Evolutionary conservation across 2,113 vertebrate genomes (phyloP).

Genomic region (Uropsilus gracilis): DNA sequence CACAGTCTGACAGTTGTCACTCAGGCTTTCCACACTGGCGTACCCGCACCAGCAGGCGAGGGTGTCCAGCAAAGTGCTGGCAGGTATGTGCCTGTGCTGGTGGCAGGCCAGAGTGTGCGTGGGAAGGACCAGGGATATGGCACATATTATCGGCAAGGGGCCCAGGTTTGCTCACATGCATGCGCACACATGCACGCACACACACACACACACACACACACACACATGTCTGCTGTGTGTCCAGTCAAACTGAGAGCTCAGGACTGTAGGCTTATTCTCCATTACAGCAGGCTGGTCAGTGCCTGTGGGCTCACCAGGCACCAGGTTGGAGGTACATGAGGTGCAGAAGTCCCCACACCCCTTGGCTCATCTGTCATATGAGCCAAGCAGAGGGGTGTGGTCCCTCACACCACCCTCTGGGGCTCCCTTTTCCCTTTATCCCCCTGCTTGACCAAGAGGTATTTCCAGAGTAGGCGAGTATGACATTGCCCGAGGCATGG

Average conservation of each 20-base stretch:
- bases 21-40: conserved; percentile 54
- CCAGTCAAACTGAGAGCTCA: background rate
- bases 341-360: background rate
- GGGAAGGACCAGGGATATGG: too few species aligned
- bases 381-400: too few species aligned
- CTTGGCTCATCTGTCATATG: fast-evolving
- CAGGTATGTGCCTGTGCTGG: fast-evolving
- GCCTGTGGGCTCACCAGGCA: background rate
- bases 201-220: too few species aligned
- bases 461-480: background rate
- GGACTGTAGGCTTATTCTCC: background rate
- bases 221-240: background rate
- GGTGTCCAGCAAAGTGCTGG: fast-evolving
- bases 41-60: background rate
- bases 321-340: fast-evolving
- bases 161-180: background rate
- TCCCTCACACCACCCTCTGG: background rate
- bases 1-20: conserved; percentile 80
- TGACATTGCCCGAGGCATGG: background rate
- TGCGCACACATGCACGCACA: too few species aligned
- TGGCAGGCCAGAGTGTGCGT: background rate
- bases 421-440: too few species aligned
- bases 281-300: background rate
- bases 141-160: background rate
- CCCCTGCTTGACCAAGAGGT: background rate